Evolutionary conservation across 2,888 invertebrate species (phyloP).

Genomic region (Agriopis marginaria): DNA sequence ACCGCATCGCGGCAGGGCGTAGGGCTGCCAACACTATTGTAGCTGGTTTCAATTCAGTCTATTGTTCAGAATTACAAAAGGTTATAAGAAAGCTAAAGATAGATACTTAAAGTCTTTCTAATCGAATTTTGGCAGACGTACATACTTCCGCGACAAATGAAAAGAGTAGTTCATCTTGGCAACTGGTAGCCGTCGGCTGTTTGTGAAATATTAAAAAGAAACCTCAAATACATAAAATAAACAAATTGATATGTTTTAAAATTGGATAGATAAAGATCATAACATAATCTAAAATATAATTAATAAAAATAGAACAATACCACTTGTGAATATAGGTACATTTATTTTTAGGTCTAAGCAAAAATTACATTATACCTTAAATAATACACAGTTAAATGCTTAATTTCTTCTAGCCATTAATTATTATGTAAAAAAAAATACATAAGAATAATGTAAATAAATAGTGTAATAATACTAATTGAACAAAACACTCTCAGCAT

Average conservation of each 20-base stretch:
- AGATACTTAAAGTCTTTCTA: conserved; percentile 34
- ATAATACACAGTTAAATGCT: no score
- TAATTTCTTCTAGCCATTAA: no score
- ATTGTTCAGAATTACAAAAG: conserved; percentile 55
- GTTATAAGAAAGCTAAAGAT: conserved; percentile 39
- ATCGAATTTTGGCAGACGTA: conserved; percentile 34
- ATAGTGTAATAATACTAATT: neutral
- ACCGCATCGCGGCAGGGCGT: conserved; percentile 57
- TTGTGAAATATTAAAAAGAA: conserved; percentile 15
- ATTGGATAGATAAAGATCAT: no score
- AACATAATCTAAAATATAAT: no score
- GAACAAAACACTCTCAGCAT: neutral
- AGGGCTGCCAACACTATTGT: conserved; percentile 68
- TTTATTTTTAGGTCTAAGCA: no score
- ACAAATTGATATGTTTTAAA: no score
- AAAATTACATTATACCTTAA: no score
- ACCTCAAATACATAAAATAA: neutral
- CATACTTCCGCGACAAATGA: conserved; percentile 31
- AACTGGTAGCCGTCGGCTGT: conserved; percentile 9
- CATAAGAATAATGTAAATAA: neutral
- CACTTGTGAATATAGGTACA: no score
- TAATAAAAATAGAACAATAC: no score
- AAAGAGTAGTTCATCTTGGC: conserved; percentile 23
- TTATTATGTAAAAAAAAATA: neutral
- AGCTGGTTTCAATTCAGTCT: conserved; percentile 64